A percentile compares a stretch with the other conserved stretches of the same genome.
Evolutionary conservation across 1,140 invertebrate genomes (phyloP).

Genomic region (Anthonomus grandis): DNA sequence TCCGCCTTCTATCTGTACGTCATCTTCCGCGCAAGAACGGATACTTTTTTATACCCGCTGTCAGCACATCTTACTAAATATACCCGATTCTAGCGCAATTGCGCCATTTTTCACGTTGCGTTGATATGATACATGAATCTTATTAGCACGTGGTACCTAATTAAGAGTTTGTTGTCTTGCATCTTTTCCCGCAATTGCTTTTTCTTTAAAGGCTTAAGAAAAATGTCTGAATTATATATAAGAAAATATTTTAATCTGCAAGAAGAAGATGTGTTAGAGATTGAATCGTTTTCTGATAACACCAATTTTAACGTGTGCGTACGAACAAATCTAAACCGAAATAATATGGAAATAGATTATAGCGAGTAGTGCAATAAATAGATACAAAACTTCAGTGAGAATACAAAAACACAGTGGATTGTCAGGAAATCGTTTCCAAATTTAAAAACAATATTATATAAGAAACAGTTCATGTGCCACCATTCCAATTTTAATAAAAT

Average conservation of each 20-base stretch:
- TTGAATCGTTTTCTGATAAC: not conserved
- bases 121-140: not conserved
- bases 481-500: too few species aligned
- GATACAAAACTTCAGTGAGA: not conserved
- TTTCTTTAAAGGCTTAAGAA: too few species aligned
- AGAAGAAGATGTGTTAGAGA: not conserved
- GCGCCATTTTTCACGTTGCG: not conserved
- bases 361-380: slow-evolving; percentile 1
- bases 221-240: not conserved
- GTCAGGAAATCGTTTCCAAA: slow-evolving; percentile 2
- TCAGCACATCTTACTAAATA: slow-evolving; percentile 5
- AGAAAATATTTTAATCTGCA: not conserved
- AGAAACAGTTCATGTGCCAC: too few species aligned
- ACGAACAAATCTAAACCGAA: not conserved
- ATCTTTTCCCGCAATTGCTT: too few species aligned
- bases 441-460: not conserved
- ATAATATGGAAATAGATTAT: not conserved
- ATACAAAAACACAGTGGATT: slow-evolving; percentile 5
- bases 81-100: slow-evolving; percentile 3
- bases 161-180: too few species aligned
- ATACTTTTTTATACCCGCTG: too few species aligned
- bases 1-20: too few species aligned
- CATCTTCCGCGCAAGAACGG: too few species aligned
- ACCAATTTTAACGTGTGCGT: not conserved
- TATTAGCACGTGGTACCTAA: not conserved